Evolutionary conservation across 2,113 vertebrate genomes (phyloP).

Genomic region (Heliornis fulica): DNA sequence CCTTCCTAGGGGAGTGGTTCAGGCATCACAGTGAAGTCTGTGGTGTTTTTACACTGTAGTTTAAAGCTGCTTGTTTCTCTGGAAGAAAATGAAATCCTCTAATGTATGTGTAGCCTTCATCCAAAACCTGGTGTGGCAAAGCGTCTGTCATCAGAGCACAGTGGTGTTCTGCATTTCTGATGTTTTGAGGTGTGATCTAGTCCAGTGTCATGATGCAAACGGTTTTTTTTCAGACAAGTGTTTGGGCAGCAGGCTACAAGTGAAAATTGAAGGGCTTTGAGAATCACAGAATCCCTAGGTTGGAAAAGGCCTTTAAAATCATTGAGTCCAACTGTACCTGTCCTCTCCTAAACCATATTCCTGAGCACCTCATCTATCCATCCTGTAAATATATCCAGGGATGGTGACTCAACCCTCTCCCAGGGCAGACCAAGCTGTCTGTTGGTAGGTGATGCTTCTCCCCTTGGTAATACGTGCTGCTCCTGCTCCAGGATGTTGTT

Average conservation of each 20-base stretch:
- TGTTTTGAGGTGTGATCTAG: neutral
- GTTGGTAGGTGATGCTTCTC: neutral
- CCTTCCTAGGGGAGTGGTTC: neutral
- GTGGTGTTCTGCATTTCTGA: neutral
- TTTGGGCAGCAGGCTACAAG: neutral
- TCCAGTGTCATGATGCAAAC: rapidly evolving
- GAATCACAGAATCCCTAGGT: no score
- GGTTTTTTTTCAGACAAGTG: neutral
- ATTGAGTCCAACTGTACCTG: no score
- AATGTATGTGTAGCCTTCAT: neutral
- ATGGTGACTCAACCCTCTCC: no score
- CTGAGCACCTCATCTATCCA: no score
- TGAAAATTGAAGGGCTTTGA: neutral
- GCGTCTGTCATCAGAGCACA: no score
- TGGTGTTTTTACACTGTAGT: neutral
- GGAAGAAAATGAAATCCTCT: neutral
- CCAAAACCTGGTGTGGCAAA: neutral
- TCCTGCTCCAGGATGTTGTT: no score
- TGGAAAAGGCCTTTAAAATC: no score
- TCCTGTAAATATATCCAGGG: no score
- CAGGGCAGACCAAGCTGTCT: neutral
- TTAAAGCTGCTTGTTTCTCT: neutral
- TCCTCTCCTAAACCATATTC: no score
- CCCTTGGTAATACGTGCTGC: neutral
- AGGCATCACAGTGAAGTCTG: neutral